Base-by-base conservation (phyloP, 2,888 invertebrate species). In the Mesoligia furuncula region DNA sequence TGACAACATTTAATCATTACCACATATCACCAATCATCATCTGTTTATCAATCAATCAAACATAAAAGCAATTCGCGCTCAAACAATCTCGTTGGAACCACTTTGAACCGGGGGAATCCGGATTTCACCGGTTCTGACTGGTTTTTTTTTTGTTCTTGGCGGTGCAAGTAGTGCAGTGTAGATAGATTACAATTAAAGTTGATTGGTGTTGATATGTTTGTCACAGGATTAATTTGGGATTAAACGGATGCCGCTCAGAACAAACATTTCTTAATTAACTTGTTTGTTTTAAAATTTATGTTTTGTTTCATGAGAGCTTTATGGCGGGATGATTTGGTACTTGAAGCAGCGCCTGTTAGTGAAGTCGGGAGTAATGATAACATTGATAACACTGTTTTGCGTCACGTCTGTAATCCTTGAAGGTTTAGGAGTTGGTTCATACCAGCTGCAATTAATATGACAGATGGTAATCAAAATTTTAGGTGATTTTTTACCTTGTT, bases 141-240 rank as follows among this genome's bases (percentile, higher is more conserved):
- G 61, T 39, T 62, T 65, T 75, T 73, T 74, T 64, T 59, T 73
- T 76, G 62, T 57, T 27, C 9, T 36, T 45, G 11, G 27, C 77
- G 76, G 76, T 87, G 83, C 81, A 85, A 83, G 61, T 72, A 31
- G 24, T 62, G 80, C 62, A 62, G n/a, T 54, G 27, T 64, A 85
- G 84, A 84, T 85, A 79, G 72, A 68, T 87, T 70, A 57, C 90
- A 91, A 93, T 93, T 90, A 91, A 84, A 61, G 80, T 89, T 91
- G 89, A 93, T 93, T 93, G 91, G 90, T 91, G 92, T 90, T 91
- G 88, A 90, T 87, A 79, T 62, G 70, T 77, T 79, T 68, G 75
- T 65, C 48, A 15, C 45, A 48, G 83, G 88, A 90, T 88, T 85
- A 81, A 85, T 89, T 80, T 85, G 84, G 85, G 88, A 89, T 85